Evolutionary conservation across 2,797 vertebrate genomes (phyloP).

Genomic region (Molossus molossus): DNA sequence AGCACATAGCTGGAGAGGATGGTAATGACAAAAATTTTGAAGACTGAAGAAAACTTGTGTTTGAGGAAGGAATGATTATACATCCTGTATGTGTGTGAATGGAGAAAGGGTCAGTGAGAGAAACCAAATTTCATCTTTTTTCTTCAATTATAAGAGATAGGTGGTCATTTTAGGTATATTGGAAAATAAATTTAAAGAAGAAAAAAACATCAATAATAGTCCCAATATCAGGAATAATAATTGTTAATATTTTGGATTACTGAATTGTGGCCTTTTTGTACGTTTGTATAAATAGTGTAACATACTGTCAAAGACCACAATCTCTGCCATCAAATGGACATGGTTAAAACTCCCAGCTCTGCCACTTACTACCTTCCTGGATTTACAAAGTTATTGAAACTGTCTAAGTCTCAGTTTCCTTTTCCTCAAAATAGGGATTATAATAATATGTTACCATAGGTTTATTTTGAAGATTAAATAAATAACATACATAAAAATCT

Average conservation of each 20-base stretch:
- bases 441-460: background rate
- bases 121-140: background rate
- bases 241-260: background rate
- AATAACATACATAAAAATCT: background rate
- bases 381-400: background rate
- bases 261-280: background rate
- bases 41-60: background rate
- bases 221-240: background rate
- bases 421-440: background rate
- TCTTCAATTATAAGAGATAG: background rate
- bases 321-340: background rate
- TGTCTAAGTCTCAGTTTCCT: slow-evolving; percentile 21
- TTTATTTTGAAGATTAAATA: slow-evolving; percentile 32
- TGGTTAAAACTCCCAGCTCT: background rate
- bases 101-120: background rate
- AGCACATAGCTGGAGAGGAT: background rate
- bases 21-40: slow-evolving; percentile 10
- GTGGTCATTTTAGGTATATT: slow-evolving; percentile 27
- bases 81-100: background rate
- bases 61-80: background rate
- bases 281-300: background rate
- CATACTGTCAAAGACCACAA: background rate
- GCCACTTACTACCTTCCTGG: background rate
- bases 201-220: slow-evolving; percentile 34
- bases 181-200: slow-evolving; percentile 36